Evolutionary conservation across 2,888 invertebrate genomes (phyloP).

Genomic region (Pachliopta kotzebuea): DNA sequence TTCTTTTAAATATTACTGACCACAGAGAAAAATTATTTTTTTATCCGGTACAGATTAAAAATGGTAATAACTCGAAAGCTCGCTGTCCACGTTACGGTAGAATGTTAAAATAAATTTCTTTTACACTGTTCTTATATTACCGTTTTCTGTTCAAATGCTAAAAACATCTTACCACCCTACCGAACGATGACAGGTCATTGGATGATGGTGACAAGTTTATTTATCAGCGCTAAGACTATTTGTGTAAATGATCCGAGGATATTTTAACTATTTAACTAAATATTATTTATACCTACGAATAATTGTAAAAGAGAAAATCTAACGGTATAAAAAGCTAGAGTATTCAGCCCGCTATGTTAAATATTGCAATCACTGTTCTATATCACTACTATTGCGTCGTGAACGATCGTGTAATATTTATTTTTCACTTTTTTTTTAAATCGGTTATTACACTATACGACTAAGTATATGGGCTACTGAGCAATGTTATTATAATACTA

Average conservation of each 20-base stretch:
- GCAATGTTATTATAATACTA: conserved; percentile 22
- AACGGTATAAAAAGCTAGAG: conserved; percentile 29
- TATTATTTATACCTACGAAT: conserved; percentile 14
- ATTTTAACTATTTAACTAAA: conserved; percentile 16
- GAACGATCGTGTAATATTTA: conserved; percentile 2
- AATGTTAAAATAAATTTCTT: conserved; percentile 1
- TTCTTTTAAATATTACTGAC: neutral
- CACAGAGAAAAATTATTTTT: neutral
- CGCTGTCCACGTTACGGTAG: conserved; percentile 3
- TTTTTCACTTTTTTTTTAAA: neutral
- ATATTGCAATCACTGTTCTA: conserved; percentile 12
- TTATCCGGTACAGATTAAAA: neutral
- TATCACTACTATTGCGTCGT: neutral
- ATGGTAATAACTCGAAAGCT: neutral
- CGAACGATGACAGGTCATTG: neutral
- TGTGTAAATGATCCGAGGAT: conserved; percentile 19
- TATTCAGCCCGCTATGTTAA: conserved; percentile 22
- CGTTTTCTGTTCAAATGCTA: neutral
- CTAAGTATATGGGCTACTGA: conserved; percentile 25
- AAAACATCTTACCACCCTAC: conserved; percentile 3
- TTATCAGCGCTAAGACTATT: conserved; percentile 13
- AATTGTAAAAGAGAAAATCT: conserved; percentile 9
- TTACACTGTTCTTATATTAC: neutral
- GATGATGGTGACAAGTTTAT: neutral
- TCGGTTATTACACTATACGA: conserved; percentile 9